Base-by-base conservation (phyloP, 2,888 invertebrate genomes). In the Eupithecia centaureata region DNA sequence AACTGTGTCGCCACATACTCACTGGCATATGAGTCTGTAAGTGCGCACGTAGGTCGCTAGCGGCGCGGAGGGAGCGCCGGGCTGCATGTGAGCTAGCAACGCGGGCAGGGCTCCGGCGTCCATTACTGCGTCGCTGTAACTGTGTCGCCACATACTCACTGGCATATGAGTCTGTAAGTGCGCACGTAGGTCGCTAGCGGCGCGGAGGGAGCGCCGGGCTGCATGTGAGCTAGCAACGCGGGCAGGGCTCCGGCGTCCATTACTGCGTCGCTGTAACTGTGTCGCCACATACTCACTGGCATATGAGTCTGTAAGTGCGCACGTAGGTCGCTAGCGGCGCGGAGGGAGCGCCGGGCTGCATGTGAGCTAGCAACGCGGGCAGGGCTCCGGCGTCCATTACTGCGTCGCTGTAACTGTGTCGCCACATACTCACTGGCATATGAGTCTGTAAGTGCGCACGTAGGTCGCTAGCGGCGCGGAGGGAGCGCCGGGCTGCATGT, bases 341-440 rank as follows among this genome's bases (percentile, higher is more conserved):
- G 38, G 38, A 2, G n/a, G 38, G 38, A n/a, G 38, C n/a, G 38
- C 38, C n/a, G n/a, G 38, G 38, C n/a, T 38, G n/a, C 0, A 38
- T n/a, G 38, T 38, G n/a, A n/a, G n/a, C n/a, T 5, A 38, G 38
- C n/a, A 38, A 38, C 7, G 38, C 38, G 15, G n/a, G 7, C 5
- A 5, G n/a, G n/a, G n/a, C n/a, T n/a, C n/a, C n/a, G n/a, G n/a
- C n/a, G n/a, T n/a, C n/a, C n/a, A n/a, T n/a, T n/a, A n/a, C n/a
- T n/a, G n/a, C n/a, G n/a, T n/a, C n/a, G n/a, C n/a, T n/a, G n/a
- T n/a, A n/a, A n/a, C n/a, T n/a, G n/a, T n/a, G n/a, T n/a, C n/a
- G n/a, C n/a, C n/a, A n/a, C n/a, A 15, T 35, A 38, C 38, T 38
- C n/a, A 38, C 38, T 38, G 38, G 38, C 38, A 38, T 38, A 38